Conservation (phyloP, 2,888 invertebrate genomes). For the Apotomis capreana region DNA sequence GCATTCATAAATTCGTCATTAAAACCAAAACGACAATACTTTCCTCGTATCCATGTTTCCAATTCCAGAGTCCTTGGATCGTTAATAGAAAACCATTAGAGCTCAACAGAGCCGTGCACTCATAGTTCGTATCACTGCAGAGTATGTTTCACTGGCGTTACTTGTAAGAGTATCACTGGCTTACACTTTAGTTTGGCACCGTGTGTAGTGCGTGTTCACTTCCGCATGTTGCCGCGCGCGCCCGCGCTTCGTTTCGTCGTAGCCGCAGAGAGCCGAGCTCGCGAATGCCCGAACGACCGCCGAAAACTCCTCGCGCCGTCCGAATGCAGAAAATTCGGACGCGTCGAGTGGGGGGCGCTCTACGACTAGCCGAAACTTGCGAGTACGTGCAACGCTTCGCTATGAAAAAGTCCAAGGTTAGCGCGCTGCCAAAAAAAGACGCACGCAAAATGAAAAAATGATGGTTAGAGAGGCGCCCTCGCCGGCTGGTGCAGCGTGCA, state of each 20-base stretch:
- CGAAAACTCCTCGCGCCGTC: constrained; percentile 79
- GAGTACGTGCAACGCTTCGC: constrained; percentile 82
- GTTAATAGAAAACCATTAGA: constrained; percentile 73
- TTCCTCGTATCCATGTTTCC: constrained; percentile 80
- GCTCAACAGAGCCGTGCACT: constrained; percentile 72
- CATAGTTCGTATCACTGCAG: constrained; percentile 77
- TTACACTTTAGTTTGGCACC: constrained; percentile 66
- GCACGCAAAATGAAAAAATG: constrained; percentile 81
- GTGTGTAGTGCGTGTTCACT: constrained; percentile 70
- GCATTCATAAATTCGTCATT: constrained; percentile 2
- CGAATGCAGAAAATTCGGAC: constrained; percentile 83
- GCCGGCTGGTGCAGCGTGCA: constrained; percentile 73
- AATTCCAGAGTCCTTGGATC: constrained; percentile 75
- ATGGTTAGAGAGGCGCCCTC: constrained; percentile 77
- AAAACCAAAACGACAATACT: constrained; percentile 66
- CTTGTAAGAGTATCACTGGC: constrained; percentile 63
- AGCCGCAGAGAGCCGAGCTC: constrained; percentile 77
- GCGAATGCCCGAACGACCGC: constrained; percentile 82
- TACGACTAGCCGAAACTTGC: constrained; percentile 81
- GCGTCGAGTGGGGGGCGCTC: constrained; percentile 81
- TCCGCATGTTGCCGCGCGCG: constrained; percentile 78
- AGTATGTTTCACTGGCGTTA: constrained; percentile 60
- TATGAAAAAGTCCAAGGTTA: constrained; percentile 83
- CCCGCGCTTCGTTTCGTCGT: constrained; percentile 68
- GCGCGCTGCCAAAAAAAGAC: constrained; percentile 83